Base-by-base conservation (phyloP, 1,140 invertebrate genomes). In the Asbolus verrucosus region DNA sequence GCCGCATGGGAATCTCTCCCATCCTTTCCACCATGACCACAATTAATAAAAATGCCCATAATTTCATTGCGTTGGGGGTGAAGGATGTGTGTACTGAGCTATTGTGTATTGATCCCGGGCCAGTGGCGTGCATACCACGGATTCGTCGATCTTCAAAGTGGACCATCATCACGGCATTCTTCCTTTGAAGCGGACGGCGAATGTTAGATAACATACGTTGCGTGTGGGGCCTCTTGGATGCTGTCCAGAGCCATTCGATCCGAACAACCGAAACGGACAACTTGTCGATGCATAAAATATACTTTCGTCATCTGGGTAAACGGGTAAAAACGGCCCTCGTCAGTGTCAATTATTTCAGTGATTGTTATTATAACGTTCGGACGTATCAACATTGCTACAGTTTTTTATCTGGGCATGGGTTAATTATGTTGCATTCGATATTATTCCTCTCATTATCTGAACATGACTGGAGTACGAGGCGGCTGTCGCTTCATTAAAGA, bases 401-500 rank as follows among this genome's bases (percentile, higher is more conserved):
- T 27, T 54, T 24, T 54, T 54, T 54, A 54, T 54, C 46, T 6
- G 39, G 14, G 11, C 61, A 65, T 69, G 50, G 50, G 59, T 31
- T 72, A 73, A 73, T 75, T 75, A 75, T 75, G 74, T 75, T 73
- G 43, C 69, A 65, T 62, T 76, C 67, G 72, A 76, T 71, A 75
- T 65, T 72, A 76, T 74, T 73, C 71, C 72, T 75, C 62, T 73
- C 69, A 69, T 75, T 72, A 75, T 75, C 71, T 72, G 54, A 66
- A 73, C 73, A 72, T 67, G 73, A 61, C 65, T 46, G 33, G 71
- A 76, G 74, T 72, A 75, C 70, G 61, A 70, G 70, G 76, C 73
- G 73, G 76, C 76, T 73, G 73, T 76, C 76, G 69, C 65, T 73
- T 75, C 73, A 75, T 74, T 78, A 78, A 78, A 72, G 75, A 76